Evolutionary conservation across 2,888 invertebrate genomes (phyloP).

Genomic region (Trachelus stipa): DNA sequence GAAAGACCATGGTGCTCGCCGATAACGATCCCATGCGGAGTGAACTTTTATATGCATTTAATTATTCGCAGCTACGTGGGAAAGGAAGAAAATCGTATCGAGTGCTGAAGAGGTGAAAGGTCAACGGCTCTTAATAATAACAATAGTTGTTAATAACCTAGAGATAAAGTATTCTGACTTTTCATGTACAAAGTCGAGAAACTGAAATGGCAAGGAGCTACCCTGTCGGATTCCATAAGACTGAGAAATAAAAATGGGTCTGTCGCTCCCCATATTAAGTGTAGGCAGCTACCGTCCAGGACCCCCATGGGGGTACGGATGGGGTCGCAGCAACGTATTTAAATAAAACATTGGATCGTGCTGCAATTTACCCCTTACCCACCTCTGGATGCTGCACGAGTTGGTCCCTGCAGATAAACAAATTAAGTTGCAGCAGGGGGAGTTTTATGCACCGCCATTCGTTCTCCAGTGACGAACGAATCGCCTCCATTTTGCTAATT

Average conservation of each 20-base stretch:
- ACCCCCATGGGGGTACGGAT: constrained; percentile 59
- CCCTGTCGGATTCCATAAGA: constrained; percentile 3
- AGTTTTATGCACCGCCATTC: constrained; percentile 30
- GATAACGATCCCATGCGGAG: background rate
- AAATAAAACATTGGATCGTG: constrained; percentile 62
- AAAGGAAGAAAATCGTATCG: background rate
- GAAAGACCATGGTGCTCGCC: background rate
- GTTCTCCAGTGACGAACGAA: background rate
- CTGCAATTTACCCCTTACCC: constrained; percentile 54
- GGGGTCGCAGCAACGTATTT: constrained; percentile 59
- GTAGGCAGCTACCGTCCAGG: constrained; percentile 57
- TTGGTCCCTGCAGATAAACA: constrained; percentile 55
- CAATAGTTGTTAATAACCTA: background rate
- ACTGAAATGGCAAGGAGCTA: background rate
- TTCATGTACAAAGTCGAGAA: background rate
- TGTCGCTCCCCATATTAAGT: constrained; percentile 63
- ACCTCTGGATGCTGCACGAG: constrained; percentile 11
- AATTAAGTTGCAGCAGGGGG: constrained; percentile 57
- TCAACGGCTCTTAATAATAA: background rate
- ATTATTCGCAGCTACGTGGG: background rate
- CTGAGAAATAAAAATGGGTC: constrained; percentile 58
- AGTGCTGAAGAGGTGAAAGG: background rate
- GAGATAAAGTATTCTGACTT: background rate
- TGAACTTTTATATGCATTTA: background rate
- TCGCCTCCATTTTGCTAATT: background rate